Evolutionary conservation across 2,113 vertebrate genomes (phyloP).

Genomic region (Tursiops truncatus): DNA sequence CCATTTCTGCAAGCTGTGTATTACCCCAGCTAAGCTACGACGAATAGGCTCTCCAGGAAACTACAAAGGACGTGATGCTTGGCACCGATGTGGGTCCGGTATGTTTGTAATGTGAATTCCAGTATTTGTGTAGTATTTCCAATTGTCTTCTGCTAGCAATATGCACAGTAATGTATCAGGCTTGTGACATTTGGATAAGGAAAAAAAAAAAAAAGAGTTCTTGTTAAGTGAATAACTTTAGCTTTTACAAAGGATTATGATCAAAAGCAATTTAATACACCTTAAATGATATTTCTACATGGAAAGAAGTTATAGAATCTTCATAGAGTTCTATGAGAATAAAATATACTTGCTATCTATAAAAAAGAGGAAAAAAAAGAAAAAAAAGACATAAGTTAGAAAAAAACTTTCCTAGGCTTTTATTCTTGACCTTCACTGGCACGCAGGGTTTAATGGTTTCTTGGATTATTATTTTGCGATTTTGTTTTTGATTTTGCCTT

Average conservation of each 20-base stretch:
- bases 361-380: constrained; percentile 76
- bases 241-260: constrained; percentile 88
- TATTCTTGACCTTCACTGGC: constrained; percentile 87
- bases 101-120: constrained; percentile 89
- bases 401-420: constrained; percentile 87
- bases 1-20: constrained; percentile 79
- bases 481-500: constrained; percentile 89
- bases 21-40: constrained; percentile 82
- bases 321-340: constrained; percentile 86
- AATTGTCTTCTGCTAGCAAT: constrained; percentile 95
- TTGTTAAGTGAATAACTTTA: constrained; percentile 93
- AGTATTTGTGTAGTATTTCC: constrained; percentile 91
- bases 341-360: constrained; percentile 86
- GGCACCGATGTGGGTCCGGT: constrained; percentile 86
- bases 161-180: constrained; percentile 92
- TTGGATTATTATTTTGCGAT: constrained; percentile 91
- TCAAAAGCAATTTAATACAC: constrained; percentile 89
- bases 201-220: constrained; percentile 71
- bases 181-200: constrained; percentile 91
- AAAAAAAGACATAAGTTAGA: constrained; percentile 56
- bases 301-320: constrained; percentile 82
- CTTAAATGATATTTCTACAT: constrained; percentile 82
- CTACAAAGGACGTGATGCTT: constrained; percentile 79
- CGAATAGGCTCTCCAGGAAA: constrained; percentile 82
- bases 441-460: constrained; percentile 89